Evolutionary conservation across 53 echinoderm and acorn worm genomes (phyloP).

Genomic region (Stichopus horrens): DNA sequence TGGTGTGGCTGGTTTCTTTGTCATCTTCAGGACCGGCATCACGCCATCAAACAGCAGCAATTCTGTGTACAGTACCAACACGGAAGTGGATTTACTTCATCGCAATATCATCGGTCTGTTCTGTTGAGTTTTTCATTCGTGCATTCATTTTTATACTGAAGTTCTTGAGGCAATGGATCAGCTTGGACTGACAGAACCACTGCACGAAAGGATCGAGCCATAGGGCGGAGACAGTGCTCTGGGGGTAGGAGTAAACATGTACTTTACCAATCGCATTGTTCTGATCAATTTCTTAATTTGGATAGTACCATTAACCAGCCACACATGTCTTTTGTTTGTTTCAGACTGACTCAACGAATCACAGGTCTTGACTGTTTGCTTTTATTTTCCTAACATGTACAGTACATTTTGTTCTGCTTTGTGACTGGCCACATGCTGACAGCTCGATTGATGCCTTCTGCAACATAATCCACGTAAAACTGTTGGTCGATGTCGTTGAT

Average conservation of each 20-base stretch:
- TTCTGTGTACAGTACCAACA: background rate
- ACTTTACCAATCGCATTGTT: slow-evolving; percentile 51
- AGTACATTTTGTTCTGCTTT: slow-evolving; percentile 55
- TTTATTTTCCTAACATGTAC: slow-evolving; percentile 44
- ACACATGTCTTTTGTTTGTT: slow-evolving; percentile 66
- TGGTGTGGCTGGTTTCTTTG: slow-evolving; percentile 6
- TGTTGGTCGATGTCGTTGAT: slow-evolving; percentile 44
- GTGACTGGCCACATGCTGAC: slow-evolving; percentile 63
- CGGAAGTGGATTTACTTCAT: slow-evolving; percentile 18
- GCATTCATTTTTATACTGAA: slow-evolving; percentile 12
- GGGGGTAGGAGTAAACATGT: slow-evolving; percentile 53
- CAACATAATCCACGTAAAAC: slow-evolving; percentile 53
- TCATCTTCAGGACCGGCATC: slow-evolving; percentile 49
- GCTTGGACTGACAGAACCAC: slow-evolving; percentile 28
- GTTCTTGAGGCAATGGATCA: slow-evolving; percentile 23
- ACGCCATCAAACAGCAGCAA: slow-evolving; percentile 46
- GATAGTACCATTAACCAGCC: slow-evolving; percentile 53
- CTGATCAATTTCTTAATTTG: slow-evolving; percentile 55
- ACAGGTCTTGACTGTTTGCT: slow-evolving; percentile 40
- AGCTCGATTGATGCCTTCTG: slow-evolving; percentile 55
- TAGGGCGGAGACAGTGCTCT: slow-evolving; percentile 55
- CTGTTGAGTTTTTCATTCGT: slow-evolving; percentile 17
- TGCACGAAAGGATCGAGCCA: slow-evolving; percentile 47
- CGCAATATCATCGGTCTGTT: slow-evolving; percentile 13
- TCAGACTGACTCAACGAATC: slow-evolving; percentile 62